Evolutionary conservation across 2,888 invertebrate species (phyloP), one percentile per base, ranked within the genome.

Genomic region (Himalopsyche tibetana): DNA sequence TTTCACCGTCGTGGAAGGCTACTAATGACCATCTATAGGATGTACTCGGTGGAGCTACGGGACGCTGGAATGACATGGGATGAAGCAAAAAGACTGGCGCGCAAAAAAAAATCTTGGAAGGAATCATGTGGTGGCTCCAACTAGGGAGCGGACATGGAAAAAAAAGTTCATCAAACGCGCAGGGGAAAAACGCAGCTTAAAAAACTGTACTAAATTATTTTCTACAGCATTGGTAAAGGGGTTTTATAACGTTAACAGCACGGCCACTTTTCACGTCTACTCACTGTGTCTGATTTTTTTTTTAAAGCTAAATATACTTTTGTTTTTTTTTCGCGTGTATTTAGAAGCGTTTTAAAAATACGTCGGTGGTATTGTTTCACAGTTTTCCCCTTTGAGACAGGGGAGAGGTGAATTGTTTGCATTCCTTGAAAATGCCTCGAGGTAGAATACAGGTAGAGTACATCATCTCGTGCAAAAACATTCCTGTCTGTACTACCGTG

Each of bases 381-480:
- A 63, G 63, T 28, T 63, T 63, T 63, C 63, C 63, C 63, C 63
- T 63, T 63, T 63, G 63, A 19, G 63, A 63, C 19, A 8, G 63
- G 63, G 63, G 19, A 19, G 28, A 28, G 63, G 28, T 63, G 63
- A 63, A 63, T 63, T 63, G 63, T 63, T 63, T 19, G 63, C 63
- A 28, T 63, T 63, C 63, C 63, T 63, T 19, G 63, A n/a, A 63
- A 63, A 63, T 63, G 19, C 63, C 63, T 63, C 63, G 19, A 63
- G 63, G 63, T 63, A 19, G 63, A 63, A 19, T 63, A 63, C 63
- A 63, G 63, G 63, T 63, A 28, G 6, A 8, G 63, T 63, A 63
- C 63, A 28, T 63, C 28, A 63, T 63, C 63, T 19, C 63, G 63
- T 19, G 63, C 28, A 63, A 63, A 56, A 63, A 63, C 63, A 63